phyloP scores from a whole-genome alignment of 2,888 invertebrate genomes.

The Drosophila aldrichi region DNA sequence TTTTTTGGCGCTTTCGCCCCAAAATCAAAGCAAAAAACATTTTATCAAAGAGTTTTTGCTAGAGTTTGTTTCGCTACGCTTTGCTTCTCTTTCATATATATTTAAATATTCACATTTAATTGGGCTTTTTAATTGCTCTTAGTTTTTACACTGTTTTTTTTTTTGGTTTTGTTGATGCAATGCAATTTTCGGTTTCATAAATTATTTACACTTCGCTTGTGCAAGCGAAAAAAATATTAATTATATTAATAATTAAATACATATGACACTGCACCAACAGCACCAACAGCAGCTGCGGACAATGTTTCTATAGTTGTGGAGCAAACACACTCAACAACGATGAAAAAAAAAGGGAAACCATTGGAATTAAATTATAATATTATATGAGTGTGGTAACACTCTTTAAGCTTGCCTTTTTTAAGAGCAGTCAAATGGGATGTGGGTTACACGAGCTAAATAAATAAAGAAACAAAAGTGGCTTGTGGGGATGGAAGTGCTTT shows the following conservation, averaged over 20 bases:
- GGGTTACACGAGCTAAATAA: not conserved
- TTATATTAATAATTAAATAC: slow-evolving; percentile 47
- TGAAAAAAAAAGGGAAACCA: not conserved
- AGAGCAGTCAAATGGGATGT: not conserved
- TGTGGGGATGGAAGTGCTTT: not conserved
- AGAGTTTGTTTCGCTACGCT: not conserved
- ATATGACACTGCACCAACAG: slow-evolving; percentile 17
- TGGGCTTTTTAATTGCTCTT: slow-evolving; percentile 35
- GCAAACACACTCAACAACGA: not conserved
- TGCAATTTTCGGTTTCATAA: slow-evolving; percentile 34
- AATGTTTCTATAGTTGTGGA: slow-evolving; percentile 11
- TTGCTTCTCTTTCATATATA: not conserved
- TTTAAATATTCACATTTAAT: slow-evolving; percentile 27
- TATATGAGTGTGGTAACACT: slow-evolving; percentile 7
- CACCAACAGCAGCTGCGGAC: not conserved
- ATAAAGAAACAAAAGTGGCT: not conserved
- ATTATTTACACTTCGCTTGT: slow-evolving; percentile 41
- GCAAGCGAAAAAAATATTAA: slow-evolving; percentile 7
- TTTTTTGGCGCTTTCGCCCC: slow-evolving; percentile 16
- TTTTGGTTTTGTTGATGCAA: slow-evolving; percentile 10
- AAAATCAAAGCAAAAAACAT: slow-evolving; percentile 1
- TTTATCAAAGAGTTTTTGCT: slow-evolving; percentile 27
- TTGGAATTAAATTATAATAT: slow-evolving; percentile 15
- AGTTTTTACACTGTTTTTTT: not conserved
- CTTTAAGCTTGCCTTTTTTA: not conserved